Conservation (phyloP, 23 tunicate genomes). For the Oikopleura vanhoeffeni region DNA sequence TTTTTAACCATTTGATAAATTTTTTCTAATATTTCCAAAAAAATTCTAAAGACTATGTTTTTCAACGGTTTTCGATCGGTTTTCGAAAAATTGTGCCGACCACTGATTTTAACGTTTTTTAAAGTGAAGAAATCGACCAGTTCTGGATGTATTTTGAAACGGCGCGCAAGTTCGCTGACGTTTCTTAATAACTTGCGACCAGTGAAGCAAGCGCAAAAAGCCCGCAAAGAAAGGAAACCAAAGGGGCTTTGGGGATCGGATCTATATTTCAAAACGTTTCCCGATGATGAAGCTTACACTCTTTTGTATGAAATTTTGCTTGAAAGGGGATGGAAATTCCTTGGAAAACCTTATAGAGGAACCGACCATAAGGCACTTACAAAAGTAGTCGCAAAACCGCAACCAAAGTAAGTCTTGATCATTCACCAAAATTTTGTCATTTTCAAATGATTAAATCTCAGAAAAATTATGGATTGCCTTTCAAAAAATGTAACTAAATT, state of each 20-base stretch:
- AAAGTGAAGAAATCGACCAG: neutral
- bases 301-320: neutral
- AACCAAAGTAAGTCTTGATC: neutral
- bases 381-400: neutral
- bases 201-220: neutral
- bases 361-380: neutral
- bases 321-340: slow-evolving; percentile 10
- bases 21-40: too few species aligned
- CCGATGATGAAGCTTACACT: neutral
- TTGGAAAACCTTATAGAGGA: neutral
- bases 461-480: too few species aligned
- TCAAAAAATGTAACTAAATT: too few species aligned
- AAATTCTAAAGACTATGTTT: too few species aligned
- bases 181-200: neutral
- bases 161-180: neutral
- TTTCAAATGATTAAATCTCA: too few species aligned
- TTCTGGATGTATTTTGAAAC: neutral
- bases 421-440: too few species aligned
- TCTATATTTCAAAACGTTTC: slow-evolving; percentile 5
- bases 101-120: too few species aligned
- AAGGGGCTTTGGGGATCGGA: neutral
- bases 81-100: too few species aligned
- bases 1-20: too few species aligned
- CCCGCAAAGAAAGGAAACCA: neutral
- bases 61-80: too few species aligned